Evolutionary conservation across 2,113 vertebrate species (phyloP), one percentile per base, ranked within the genome.

Genomic region (Hucho hucho): DNA sequence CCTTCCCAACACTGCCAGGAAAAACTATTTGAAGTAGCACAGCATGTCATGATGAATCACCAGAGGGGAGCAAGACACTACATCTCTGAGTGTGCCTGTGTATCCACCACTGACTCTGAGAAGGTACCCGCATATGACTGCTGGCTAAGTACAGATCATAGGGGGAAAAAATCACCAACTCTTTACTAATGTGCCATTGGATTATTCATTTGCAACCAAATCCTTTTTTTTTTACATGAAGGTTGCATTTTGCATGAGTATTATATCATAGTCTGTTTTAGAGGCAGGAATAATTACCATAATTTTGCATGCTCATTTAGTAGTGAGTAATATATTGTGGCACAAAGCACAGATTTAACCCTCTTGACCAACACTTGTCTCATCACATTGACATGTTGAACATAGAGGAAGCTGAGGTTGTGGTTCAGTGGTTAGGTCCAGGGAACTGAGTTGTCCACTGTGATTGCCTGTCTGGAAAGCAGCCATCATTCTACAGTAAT

Each of bases 1-100:
- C 82, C 64, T 81, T 79, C 80, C 71, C 81, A 73, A 64, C 73
- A 80, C 65, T 81, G 78, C 80, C 84, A 76, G 85, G 78, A 88
- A 88, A 89, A 91, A 88, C 86, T 88, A 87, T 82, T 89, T 88
- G 75, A 91, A 89, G 84, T 79, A 87, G 86, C 76, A 86, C 76
- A 84, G 72, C 74, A 77, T 56, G 79, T 74, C 73, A 78, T 91
- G 90, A 92, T 91, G 83, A 85, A 93, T 90, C 67, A 84, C 83
- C 74, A 72, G 75, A 49, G 80, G 79, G 78, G 83, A 69, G 76
- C 72, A 64, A 43, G 9, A 11, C 37, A 43, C 37, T 43, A 11
- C 37, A 43, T 43, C 2, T 43, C 37, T 43, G 9, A 43, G 37
- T 43, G 37, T 79, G 77, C 76, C 77, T 25, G 28, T 68, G 47